phyloP scores from a whole-genome alignment of 2,888 invertebrate species.

The Reticulitermes lucifugus region DNA sequence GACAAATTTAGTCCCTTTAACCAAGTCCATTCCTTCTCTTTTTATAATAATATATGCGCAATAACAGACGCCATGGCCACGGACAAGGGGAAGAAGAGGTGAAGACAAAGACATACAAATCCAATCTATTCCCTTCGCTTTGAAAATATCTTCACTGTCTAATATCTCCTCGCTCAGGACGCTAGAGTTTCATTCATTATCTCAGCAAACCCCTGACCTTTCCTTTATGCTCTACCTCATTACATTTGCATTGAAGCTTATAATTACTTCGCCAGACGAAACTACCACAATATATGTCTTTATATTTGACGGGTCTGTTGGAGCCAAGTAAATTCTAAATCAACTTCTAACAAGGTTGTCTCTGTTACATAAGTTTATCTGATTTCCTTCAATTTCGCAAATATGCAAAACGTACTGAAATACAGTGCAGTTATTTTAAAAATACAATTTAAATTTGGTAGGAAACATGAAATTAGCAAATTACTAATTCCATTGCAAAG shows the following conservation, averaged over 20 bases:
- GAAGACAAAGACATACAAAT: background rate
- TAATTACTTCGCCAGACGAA: background rate
- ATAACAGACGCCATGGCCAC: background rate
- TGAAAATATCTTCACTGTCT: background rate
- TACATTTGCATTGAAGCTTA: background rate
- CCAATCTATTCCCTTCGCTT: background rate
- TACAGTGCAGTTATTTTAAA: too few relatives aligned
- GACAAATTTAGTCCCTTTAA: too few relatives aligned
- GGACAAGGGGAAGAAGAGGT: background rate
- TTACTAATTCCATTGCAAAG: too few relatives aligned
- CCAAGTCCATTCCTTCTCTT: background rate
- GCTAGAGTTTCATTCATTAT: background rate
- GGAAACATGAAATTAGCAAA: too few relatives aligned
- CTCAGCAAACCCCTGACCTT: background rate
- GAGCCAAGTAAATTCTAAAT: background rate
- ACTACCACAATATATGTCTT: background rate
- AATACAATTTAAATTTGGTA: too few relatives aligned
- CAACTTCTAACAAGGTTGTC: background rate
- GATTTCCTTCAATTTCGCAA: too few relatives aligned
- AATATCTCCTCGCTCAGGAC: background rate
- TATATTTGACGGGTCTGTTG: background rate
- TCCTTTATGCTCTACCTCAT: background rate
- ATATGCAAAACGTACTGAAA: too few relatives aligned
- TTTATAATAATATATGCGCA: background rate
- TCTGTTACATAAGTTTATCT: too few relatives aligned